phyloP scores from a whole-genome alignment of 2,888 invertebrate genomes.

The Acanthosepion esculentum region DNA sequence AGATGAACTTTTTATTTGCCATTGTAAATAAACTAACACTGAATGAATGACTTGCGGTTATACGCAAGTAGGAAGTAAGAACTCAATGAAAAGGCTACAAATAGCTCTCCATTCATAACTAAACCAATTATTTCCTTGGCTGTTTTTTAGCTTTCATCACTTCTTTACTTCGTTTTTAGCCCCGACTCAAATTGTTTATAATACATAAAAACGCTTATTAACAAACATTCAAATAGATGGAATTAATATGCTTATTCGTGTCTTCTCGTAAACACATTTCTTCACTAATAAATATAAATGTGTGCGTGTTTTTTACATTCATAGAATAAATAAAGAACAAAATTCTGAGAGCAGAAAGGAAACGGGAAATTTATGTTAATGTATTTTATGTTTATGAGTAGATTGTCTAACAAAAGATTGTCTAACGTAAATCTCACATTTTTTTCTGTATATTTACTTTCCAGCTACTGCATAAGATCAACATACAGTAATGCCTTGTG shows the following conservation, averaged over 20 bases:
- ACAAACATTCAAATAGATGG: neutral
- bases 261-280: neutral
- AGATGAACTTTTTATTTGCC: neutral
- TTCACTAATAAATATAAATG: neutral
- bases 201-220: slow-evolving; percentile 24
- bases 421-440: too few relatives aligned
- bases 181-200: neutral
- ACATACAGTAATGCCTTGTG: too few relatives aligned
- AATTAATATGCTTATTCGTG: slow-evolving; percentile 10
- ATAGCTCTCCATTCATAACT: slow-evolving; percentile 33
- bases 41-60: neutral
- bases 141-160: neutral
- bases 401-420: neutral
- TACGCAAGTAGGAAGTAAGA: neutral
- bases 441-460: too few relatives aligned
- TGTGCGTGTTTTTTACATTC: neutral
- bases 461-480: too few relatives aligned
- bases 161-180: neutral
- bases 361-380: neutral
- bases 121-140: neutral
- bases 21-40: neutral
- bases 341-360: neutral
- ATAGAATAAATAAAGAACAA: neutral
- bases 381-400: neutral
- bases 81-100: neutral